Evolutionary conservation across 2,888 invertebrate species (phyloP), one percentile per base, ranked within the genome.

Genomic region (Eristalis intricaria): DNA sequence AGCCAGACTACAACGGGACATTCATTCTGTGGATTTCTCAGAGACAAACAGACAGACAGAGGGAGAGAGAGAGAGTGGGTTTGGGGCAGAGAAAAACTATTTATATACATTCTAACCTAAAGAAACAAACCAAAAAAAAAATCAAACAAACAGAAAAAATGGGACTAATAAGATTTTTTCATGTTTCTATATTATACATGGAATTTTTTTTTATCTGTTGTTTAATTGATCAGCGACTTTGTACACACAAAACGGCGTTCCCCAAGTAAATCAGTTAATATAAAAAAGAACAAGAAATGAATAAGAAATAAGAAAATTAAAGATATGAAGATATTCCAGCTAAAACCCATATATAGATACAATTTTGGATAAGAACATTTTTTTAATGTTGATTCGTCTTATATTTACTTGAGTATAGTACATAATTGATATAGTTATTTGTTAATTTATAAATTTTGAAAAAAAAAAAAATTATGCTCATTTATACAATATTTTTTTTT

Each of bases 321-420:
- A 19, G 4, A 32, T 1, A 32, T 23, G 69, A 85, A 56, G 70
- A 74, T 71, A 75, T 75, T 63, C 61, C 60, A 84, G 70, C 65
- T 80, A 65, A 65, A 58, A 66, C 60, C 32, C 68, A 38, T 65
- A 84, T 84, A 84, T 84, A 84, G 80, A 84, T 84, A 84, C 80
- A 84, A 84, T 79, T 84, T 80, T 63, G 60, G 13, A 43, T 69
- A 40, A 68, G 26, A 26, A 35, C 10, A 40, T 63, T 56, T 71
- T 61, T 22, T 40, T n/a, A n/a, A 19, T 58, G 29, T 63, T 38
- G 15, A 38, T 68, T 66, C 22, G 64, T 68, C 73, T 29, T 60
- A 64, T 66, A 60, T 63, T 65, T 43, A 50, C 79, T 60, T 71
- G 11, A 43, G 22, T 63, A 56, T 65, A 77, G 26, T 56, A 11